These are phyloP conservation scores for Bombus picipes DNA, from an alignment of 1,140 invertebrate genomes.

Conservation along the genomic window DNA sequence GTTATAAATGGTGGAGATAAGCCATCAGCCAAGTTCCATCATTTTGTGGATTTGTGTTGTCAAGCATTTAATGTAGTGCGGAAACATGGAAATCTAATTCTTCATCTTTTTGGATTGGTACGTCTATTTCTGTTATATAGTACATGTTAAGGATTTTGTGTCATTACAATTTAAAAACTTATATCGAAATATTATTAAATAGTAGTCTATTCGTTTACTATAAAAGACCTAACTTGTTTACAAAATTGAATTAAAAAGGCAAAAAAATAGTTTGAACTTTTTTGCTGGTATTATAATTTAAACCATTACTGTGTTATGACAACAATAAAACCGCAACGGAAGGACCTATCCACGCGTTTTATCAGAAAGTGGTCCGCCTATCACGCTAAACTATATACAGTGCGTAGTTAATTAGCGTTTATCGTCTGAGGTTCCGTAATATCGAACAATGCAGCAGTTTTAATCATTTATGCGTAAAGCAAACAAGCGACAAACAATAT, in stretches of 20 bases:
- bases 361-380: conserved; percentile 68
- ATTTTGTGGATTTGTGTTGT: conserved; percentile 98
- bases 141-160: neutral
- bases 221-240: too few relatives aligned
- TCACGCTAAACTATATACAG: conserved; percentile 57
- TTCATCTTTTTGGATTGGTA: conserved; percentile 96
- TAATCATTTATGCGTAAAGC: conserved; percentile 44
- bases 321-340: conserved; percentile 74
- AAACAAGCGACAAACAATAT: neutral
- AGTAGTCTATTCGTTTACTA: neutral
- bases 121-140: conserved; percentile 69
- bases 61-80: conserved; percentile 98
- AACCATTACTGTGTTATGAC: conserved; percentile 45
- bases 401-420: conserved; percentile 71
- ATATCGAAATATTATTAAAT: neutral
- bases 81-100: conserved; percentile 94
- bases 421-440: conserved; percentile 55
- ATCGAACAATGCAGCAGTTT: conserved; percentile 45
- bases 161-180: neutral
- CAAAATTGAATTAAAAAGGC: too few relatives aligned
- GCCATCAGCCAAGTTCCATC: conserved; percentile 96
- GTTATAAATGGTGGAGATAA: conserved; percentile 99
- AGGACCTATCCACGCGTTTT: conserved; percentile 71
- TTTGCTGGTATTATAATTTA: neutral
- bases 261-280: neutral